Evolutionary conservation across 2,797 vertebrate genomes (phyloP), one percentile per base, ranked within the genome.

Genomic region (Micrastur ruficollis): DNA sequence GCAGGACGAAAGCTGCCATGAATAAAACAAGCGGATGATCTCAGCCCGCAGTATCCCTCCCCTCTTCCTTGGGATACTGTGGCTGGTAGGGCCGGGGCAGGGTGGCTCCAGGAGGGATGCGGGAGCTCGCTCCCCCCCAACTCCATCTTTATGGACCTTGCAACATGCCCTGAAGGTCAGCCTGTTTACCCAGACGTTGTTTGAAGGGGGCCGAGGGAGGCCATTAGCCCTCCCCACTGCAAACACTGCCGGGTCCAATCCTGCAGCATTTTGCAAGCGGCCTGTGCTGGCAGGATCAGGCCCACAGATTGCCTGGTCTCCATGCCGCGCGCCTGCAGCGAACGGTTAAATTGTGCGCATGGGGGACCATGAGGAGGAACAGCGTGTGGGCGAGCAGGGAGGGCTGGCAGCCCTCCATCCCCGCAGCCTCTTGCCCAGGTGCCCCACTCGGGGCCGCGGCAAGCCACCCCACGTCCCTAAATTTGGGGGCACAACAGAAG

Each of bases 151-250:
- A 83, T 72, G 92, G 94, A 85, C 93, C 92, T 97, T 97, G 94
- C 86, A 85, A 85, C 90, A 78, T 32, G 83, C 67, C 59, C 93
- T 53, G 86, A 95, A 97, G 96, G 89, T 95, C 93, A 92, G 90
- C 42, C 65, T 96, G 96, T 97, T 97, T 96, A 89, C 89, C 89
- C 83, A 96, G 97, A 90, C 92, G 15, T 38, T 85, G 86, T 90
- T 56, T 90, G 88, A 91, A 94, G 80, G 85, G 38, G 85, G 61
- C 46, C 4, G 17, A 78, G 58, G 73, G 53, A 38, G 72, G 72
- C 9, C 14, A 79, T 94, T 16, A 76, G 76, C 65, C 49, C 34
- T 83, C 53, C 49, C n/a, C 70, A 58, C 50, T 13, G 59, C 90
- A 92, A 97, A 94, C 88, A 67, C 15, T 9, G 86, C 52, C 6